phyloP scores from a whole-genome alignment of 2,113 vertebrate genomes.

The Microtus oregoni region DNA sequence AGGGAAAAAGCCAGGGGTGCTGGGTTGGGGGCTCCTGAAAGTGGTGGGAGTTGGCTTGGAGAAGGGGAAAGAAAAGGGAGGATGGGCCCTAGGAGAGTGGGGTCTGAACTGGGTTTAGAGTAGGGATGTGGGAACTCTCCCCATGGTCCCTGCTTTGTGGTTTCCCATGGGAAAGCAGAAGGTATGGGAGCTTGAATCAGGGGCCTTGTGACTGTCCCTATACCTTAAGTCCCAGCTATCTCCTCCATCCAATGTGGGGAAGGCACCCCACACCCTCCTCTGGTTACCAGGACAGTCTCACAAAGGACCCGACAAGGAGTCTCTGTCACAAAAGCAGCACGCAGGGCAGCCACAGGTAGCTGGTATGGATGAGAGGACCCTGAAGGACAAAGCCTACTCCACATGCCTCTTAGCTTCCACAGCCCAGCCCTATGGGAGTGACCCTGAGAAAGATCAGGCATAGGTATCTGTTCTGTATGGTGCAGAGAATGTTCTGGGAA shows the following conservation, averaged over 20 bases:
- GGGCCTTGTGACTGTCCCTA: accelerated
- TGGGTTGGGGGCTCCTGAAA: background rate
- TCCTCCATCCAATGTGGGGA: background rate
- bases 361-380: no score
- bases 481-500: no score
- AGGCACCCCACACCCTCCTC: background rate
- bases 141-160: background rate
- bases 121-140: background rate
- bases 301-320: accelerated
- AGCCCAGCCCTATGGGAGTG: no score
- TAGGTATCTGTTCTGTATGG: background rate
- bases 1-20: background rate
- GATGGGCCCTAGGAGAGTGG: background rate
- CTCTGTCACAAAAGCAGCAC: accelerated
- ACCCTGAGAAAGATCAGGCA: background rate
- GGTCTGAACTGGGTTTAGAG: background rate
- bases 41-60: no score
- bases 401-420: accelerated
- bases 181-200: background rate
- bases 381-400: background rate
- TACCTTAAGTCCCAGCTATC: background rate
- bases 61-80: background rate
- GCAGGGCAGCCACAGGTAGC: background rate
- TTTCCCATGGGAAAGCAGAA: background rate
- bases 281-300: background rate